A percentile compares a stretch with the other conserved stretches of the same genome.
phyloP scores from a whole-genome alignment of 2,797 vertebrate species.

The Schizothorax lantsangensis region DNA sequence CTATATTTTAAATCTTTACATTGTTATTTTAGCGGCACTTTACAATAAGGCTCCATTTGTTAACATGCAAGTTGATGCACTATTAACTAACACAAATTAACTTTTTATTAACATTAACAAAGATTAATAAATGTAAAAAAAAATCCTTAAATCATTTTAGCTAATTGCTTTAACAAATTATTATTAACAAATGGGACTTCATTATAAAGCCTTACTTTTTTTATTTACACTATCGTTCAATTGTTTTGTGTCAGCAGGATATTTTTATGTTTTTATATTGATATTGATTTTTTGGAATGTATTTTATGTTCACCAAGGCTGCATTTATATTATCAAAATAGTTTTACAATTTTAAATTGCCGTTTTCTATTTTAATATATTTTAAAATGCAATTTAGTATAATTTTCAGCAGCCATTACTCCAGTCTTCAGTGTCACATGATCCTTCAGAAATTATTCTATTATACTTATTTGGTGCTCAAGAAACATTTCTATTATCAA shows the following conservation, averaged over 20 bases:
- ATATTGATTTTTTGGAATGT: not conserved
- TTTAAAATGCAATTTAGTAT: not conserved
- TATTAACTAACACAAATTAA: not conserved
- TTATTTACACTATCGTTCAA: not conserved
- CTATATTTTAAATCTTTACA: not conserved
- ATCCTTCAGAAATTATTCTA: not conserved
- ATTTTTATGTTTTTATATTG: not conserved
- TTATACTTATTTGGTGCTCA: not conserved
- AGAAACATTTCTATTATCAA: not conserved
- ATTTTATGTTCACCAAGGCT: not conserved
- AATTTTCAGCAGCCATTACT: not conserved
- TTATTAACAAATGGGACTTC: not conserved
- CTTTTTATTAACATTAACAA: not conserved
- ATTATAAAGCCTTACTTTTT: not conserved
- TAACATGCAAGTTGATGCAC: not conserved
- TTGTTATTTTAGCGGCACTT: constrained; percentile 4
- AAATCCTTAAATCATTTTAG: not conserved
- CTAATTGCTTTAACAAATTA: not conserved
- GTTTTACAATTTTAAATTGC: not conserved
- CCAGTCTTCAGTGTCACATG: not conserved
- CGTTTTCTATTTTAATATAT: not conserved
- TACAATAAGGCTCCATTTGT: not conserved
- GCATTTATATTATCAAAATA: not conserved
- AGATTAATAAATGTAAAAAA: not conserved
- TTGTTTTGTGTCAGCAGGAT: not conserved